A percentile compares a stretch with the other conserved stretches of the same genome.
Conservation (phyloP, 2,888 invertebrate species). For the Trissolcus brochymenae region DNA sequence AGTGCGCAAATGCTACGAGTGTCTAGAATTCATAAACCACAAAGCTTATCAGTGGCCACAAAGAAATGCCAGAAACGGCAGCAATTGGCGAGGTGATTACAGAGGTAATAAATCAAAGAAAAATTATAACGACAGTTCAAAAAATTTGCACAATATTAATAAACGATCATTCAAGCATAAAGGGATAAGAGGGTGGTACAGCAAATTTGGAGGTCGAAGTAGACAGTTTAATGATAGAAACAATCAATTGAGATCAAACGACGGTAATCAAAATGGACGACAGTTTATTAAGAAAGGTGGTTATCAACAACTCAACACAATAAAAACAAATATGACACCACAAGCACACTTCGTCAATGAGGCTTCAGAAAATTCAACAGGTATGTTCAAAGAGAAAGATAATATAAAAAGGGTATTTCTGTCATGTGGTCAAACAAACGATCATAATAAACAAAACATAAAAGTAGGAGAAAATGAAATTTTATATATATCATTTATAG, state of each 20-base stretch:
- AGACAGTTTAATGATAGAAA: background rate
- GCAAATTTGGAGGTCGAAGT: background rate
- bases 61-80: background rate
- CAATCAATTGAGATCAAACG: background rate
- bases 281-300: background rate
- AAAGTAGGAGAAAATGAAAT: background rate
- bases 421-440: background rate
- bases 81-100: background rate
- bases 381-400: background rate
- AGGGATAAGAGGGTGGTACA: background rate
- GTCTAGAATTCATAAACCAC: slow-evolving; percentile 12
- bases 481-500: background rate
- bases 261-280: background rate
- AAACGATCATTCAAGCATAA: slow-evolving; percentile 1
- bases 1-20: slow-evolving; percentile 11
- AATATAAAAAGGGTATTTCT: background rate
- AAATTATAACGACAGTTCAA: background rate
- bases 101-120: slow-evolving; percentile 4
- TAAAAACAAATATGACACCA: background rate
- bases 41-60: background rate
- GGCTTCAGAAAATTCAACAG: background rate
- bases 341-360: background rate
- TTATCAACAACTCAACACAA: background rate
- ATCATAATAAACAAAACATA: too few relatives aligned
- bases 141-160: background rate